Evolutionary conservation across 2,797 vertebrate species (phyloP).

Genomic region (Natrix natrix): DNA sequence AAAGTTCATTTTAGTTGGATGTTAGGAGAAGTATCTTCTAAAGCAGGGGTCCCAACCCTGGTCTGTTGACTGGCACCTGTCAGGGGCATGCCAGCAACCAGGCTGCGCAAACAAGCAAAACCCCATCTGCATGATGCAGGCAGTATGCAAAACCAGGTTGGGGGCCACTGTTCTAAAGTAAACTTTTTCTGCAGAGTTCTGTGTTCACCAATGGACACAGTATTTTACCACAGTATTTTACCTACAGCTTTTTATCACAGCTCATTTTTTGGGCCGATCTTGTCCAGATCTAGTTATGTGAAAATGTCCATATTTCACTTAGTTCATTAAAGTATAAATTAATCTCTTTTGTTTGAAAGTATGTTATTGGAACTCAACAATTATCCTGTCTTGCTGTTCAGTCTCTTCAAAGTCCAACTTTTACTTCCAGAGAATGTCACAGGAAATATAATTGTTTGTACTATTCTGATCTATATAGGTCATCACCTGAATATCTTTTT

Average conservation of each 20-base stretch:
- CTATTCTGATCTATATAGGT: neutral
- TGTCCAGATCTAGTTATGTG: neutral
- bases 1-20: neutral
- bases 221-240: neutral
- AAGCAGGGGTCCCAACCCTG: too few species aligned
- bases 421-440: neutral
- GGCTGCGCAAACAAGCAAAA: too few species aligned
- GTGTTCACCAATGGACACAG: neutral
- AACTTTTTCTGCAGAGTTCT: neutral
- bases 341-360: neutral
- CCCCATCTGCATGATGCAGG: too few species aligned
- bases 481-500: neutral
- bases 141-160: too few species aligned
- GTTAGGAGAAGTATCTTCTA: neutral
- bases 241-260: neutral
- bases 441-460: neutral
- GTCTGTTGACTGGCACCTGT: too few species aligned
- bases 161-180: neutral
- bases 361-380: neutral
- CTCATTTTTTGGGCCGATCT: neutral
- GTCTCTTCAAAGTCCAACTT: neutral
- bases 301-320: neutral
- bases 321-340: neutral
- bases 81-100: too few species aligned
- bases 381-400: neutral